Evolutionary conservation across 2,797 vertebrate genomes (phyloP).

Genomic region (Channallabes apus): DNA sequence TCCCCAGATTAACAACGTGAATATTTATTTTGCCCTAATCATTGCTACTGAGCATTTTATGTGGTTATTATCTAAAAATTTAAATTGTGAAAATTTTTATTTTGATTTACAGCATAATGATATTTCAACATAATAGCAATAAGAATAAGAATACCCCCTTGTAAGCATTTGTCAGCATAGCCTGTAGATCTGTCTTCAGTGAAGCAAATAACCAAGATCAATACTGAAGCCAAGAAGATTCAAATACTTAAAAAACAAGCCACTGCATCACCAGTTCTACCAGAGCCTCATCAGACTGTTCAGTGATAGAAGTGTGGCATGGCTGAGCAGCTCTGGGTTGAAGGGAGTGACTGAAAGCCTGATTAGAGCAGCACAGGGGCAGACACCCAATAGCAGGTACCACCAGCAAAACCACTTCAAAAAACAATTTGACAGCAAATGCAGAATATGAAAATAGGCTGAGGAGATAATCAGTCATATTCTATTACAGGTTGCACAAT

Average conservation of each 20-base stretch:
- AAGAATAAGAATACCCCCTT: background rate
- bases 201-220: conserved; percentile 14
- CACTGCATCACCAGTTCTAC: background rate
- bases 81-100: background rate
- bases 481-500: background rate
- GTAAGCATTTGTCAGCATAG: background rate
- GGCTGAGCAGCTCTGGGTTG: conserved; percentile 3
- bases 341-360: background rate
- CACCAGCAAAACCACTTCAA: background rate
- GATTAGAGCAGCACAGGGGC: background rate
- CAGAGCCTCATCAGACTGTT: background rate
- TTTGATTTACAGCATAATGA: background rate
- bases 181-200: background rate
- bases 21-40: background rate
- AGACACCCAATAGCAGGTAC: background rate
- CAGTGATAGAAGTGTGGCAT: background rate
- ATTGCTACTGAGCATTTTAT: background rate
- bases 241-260: background rate
- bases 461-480: background rate
- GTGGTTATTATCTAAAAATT: background rate
- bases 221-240: background rate
- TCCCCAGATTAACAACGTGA: background rate
- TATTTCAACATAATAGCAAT: background rate
- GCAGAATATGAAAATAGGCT: background rate
- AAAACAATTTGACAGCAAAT: background rate